Conservation (phyloP, 2,113 vertebrate species). For the Cacatua alba region DNA sequence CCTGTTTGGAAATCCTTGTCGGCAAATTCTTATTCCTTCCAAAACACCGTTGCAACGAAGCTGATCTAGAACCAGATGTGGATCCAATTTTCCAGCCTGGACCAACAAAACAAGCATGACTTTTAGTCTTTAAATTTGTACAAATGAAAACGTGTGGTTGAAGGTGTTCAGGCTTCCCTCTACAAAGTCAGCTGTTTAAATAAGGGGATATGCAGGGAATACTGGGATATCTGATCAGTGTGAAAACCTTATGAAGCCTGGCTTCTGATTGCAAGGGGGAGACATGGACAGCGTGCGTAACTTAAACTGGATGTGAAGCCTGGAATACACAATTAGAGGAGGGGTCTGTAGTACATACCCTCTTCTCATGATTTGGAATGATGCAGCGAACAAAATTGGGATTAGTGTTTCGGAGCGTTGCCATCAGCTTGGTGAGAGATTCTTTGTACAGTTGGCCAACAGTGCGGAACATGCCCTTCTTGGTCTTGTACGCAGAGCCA, state of each 20-base stretch:
- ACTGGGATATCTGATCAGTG: background rate
- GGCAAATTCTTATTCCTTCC: slow-evolving; percentile 96
- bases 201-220: background rate
- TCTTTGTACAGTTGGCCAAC: slow-evolving; percentile 98
- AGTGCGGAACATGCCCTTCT: slow-evolving; percentile 97
- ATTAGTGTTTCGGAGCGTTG: slow-evolving; percentile 96
- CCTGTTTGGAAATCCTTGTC: slow-evolving; percentile 97
- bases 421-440: slow-evolving; percentile 96
- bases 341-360: slow-evolving; percentile 70
- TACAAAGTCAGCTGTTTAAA: background rate
- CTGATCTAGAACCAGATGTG: slow-evolving; percentile 95
- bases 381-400: slow-evolving; percentile 99
- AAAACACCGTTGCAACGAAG: slow-evolving; percentile 95
- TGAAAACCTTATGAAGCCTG: background rate
- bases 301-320: background rate
- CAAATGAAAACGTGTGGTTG: rapidly evolving
- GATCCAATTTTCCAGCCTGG: slow-evolving; percentile 94
- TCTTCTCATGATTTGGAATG: slow-evolving; percentile 98
- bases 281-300: background rate
- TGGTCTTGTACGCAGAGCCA: slow-evolving; percentile 94
- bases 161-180: background rate
- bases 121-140: background rate
- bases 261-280: background rate
- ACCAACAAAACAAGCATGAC: background rate
- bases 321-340: background rate